Percentiles rank a stretch among this genome's conserved stretches.
phyloP scores from a whole-genome alignment of 2,888 invertebrate species.

The Penaeus monodon region DNA sequence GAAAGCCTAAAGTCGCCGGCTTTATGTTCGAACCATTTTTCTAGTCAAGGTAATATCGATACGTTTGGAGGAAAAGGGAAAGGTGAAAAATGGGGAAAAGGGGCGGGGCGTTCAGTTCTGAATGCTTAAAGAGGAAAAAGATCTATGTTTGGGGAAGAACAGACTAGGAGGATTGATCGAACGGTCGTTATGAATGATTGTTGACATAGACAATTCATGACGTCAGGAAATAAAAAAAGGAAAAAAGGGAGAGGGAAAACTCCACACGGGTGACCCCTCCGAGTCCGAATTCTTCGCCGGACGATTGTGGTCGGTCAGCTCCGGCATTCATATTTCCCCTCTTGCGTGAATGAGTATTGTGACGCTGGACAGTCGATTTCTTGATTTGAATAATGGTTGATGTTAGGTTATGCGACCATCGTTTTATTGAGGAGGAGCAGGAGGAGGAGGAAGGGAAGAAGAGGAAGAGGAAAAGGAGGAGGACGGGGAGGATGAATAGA shows the following conservation, averaged over 20 bases:
- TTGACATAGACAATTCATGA: constrained; percentile 29
- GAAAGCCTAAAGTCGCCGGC: constrained; percentile 26
- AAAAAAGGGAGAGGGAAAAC: too few relatives aligned
- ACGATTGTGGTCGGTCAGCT: constrained; percentile 9
- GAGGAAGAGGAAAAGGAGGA: not conserved
- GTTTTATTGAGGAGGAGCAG: not conserved
- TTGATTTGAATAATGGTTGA: constrained; percentile 44
- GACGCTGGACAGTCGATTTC: constrained; percentile 29
- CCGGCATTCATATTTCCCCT: constrained; percentile 36
- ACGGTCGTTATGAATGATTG: constrained; percentile 23
- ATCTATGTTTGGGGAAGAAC: not conserved
- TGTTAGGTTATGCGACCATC: constrained; percentile 43
- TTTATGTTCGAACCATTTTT: not conserved
- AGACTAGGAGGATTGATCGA: not conserved
- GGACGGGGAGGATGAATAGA: too few relatives aligned
- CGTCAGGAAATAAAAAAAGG: not conserved
- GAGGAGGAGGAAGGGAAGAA: not conserved
- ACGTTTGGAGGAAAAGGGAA: not conserved
- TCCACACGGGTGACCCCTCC: constrained; percentile 15
- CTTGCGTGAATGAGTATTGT: constrained; percentile 42
- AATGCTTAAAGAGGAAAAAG: not conserved
- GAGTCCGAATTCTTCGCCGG: not conserved
- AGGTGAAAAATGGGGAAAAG: not conserved
- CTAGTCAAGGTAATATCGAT: not conserved
- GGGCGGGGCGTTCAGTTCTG: not conserved